Evolutionary conservation across 2,888 invertebrate species (phyloP).

Genomic region (Pharmacophagus antenor): DNA sequence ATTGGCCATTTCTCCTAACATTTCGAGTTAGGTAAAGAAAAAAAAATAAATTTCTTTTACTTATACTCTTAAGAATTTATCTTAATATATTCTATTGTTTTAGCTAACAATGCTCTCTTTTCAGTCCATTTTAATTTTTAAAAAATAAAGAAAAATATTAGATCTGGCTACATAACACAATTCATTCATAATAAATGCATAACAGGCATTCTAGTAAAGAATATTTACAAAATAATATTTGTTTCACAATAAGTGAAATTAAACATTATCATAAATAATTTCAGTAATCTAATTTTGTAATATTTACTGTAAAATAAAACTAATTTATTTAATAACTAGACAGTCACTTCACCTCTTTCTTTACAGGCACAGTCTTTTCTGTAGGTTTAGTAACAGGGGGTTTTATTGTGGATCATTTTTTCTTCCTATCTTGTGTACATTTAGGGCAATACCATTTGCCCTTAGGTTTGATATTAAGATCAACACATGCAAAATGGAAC

Average conservation of each 20-base stretch:
- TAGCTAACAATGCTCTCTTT: slow-evolving; percentile 27
- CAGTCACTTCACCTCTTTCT: slow-evolving; percentile 61
- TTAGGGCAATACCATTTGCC: slow-evolving; percentile 98
- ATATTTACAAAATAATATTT: slow-evolving; percentile 19
- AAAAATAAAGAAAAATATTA: slow-evolving; percentile 2
- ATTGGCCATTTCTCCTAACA: neutral
- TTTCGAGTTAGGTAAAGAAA: neutral
- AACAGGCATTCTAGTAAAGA: slow-evolving; percentile 6
- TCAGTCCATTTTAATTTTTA: slow-evolving; percentile 17
- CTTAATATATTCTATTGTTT: slow-evolving; percentile 10
- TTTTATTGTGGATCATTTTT: slow-evolving; percentile 83
- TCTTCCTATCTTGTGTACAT: slow-evolving; percentile 90
- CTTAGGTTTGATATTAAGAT: slow-evolving; percentile 94
- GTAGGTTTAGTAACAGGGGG: slow-evolving; percentile 50
- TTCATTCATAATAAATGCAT: slow-evolving; percentile 15
- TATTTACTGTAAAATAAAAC: slow-evolving; percentile 20
- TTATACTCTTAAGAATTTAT: neutral
- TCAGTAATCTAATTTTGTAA: slow-evolving; percentile 25
- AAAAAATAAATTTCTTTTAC: neutral
- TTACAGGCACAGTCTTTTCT: slow-evolving; percentile 65
- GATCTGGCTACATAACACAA: neutral
- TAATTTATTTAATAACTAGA: slow-evolving; percentile 26
- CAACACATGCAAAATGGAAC: slow-evolving; percentile 98
- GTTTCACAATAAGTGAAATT: slow-evolving; percentile 17
- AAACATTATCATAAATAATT: slow-evolving; percentile 27